Conservation (phyloP, 2,797 vertebrate species). For the Knipowitschia caucasica region DNA sequence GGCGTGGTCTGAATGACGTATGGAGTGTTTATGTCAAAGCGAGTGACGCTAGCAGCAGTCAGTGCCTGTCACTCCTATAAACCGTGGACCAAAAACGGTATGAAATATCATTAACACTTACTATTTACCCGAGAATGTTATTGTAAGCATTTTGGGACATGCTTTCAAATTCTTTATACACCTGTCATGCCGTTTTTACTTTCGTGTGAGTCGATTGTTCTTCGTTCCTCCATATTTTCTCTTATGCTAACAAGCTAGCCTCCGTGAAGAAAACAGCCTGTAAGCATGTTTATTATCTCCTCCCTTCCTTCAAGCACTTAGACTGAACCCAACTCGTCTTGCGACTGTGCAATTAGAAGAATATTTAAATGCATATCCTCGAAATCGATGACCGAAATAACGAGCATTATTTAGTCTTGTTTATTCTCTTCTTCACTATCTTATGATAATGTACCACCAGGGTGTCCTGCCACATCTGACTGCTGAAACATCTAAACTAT, state of each 20-base stretch:
- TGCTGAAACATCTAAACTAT: no score
- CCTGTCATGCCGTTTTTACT: slow-evolving; percentile 28
- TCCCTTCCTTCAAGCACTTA: not conserved
- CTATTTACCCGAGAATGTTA: not conserved
- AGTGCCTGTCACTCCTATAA: slow-evolving; percentile 26
- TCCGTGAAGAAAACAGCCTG: slow-evolving; percentile 12
- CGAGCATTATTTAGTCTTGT: no score
- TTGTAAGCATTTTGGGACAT: accelerated
- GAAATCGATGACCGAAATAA: not conserved
- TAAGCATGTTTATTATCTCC: not conserved
- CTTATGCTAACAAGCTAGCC: slow-evolving; percentile 28
- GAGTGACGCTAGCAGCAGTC: slow-evolving; percentile 16
- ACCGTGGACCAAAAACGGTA: slow-evolving; percentile 55
- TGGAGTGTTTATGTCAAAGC: slow-evolving; percentile 68
- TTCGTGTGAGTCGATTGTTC: slow-evolving; percentile 5
- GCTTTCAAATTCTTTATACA: not conserved
- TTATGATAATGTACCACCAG: no score
- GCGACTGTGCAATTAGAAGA: not conserved
- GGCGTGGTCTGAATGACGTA: slow-evolving; percentile 60
- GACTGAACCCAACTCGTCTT: accelerated
- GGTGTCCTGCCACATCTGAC: no score
- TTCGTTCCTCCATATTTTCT: slow-evolving; percentile 25
- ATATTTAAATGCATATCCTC: not conserved
- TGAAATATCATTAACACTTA: not conserved
- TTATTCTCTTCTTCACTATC: no score